Base-by-base conservation (phyloP, 1,140 invertebrate species). In the Dufourea novaeangliae region DNA sequence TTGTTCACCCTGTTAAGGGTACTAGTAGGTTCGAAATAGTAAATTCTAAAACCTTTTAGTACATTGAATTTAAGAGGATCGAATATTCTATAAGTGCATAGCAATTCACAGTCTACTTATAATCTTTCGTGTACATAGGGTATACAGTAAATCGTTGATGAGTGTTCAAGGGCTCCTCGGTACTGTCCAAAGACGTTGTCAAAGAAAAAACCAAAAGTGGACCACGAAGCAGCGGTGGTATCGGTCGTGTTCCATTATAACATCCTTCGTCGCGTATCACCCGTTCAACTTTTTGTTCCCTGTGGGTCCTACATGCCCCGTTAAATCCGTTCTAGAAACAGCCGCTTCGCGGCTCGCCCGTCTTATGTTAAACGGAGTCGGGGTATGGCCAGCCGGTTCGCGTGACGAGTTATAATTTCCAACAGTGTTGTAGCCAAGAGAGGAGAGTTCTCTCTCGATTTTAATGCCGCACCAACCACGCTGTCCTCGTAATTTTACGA, bases 251-350 rank as follows among this genome's bases (percentile, higher is more conserved):
- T 37, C 50, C 72, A 57, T 72, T 63, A 74, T 50, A 64, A 56
- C 80, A 78, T 83, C 75, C 79, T 83, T 74, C 63, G 63, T 76
- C 79, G 63, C 69, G 74, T 76, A 78, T 82, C 76, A 81, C 52
- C 69, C 69, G 34, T 67, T 59, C 72, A 29, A n/a, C 62, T 80
- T 76, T 66, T 69, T 76, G 64, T 50, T 54, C 68, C 22, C 11
- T 27, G 34, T 29, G n/a, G 46, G 54, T 50, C 54, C 64, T 29
- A 12, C 37, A 41, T 69, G 66, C 54, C 54, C 64, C 63, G 73
- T 69, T 76, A 76, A 76, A 76, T 76, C 66, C 73, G 73, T 56
- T 52, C 54, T 32, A 41, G 62, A 74, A 67, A 56, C 20, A 39
- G 54, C 67, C 4, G 8, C 32, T 25, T 25, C 14, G n/a, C 22